Evolutionary conservation across 2,113 vertebrate genomes (phyloP), one percentile per base, ranked within the genome.

Genomic region (Toxostoma redivivum): DNA sequence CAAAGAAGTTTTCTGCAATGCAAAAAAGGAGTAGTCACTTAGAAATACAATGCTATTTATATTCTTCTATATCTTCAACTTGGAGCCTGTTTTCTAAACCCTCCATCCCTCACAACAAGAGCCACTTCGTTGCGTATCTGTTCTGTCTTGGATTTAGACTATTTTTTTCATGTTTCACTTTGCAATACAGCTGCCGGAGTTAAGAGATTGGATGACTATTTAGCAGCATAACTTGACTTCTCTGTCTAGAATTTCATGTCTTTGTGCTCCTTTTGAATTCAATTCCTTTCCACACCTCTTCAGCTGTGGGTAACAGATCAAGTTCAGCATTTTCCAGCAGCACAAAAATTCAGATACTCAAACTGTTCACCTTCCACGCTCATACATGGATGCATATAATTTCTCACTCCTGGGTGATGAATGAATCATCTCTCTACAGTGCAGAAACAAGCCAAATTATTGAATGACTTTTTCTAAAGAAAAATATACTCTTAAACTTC

Each of bases 1-100:
- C 47, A 92, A 96, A 88, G 73, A 87, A 78, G 38, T 73, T 58
- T 90, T 83, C 79, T 91, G 66, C 79, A 88, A 91, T 71, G 79
- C 38, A 93, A 83, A 93, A 88, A 50, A 58, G 38, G 31, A 72
- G 45, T n/a, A 81, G 48, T 61, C 38, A 71, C n/a, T 62, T 71
- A 67, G 73, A 87, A 90, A 88, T 57, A 72, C 2, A 73, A 70
- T 35, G 30, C 20, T 35, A 80, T 88, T 94, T 92, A 38, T 90
- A 53, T 44, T 87, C 47, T 40, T 87, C 58, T n/a, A 4, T 19
- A 11, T 82, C 58, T 85, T 85, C 12, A 14, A 6, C 50, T 47
- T 70, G 38, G 21, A 81, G 44, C 40, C 51, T 80, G 18, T 82
- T 80, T 62, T 45, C 18, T 72, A 80, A 92, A 45, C 11, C 10